phyloP scores from a whole-genome alignment of 2,888 invertebrate species.

The Uropetala carovei region DNA sequence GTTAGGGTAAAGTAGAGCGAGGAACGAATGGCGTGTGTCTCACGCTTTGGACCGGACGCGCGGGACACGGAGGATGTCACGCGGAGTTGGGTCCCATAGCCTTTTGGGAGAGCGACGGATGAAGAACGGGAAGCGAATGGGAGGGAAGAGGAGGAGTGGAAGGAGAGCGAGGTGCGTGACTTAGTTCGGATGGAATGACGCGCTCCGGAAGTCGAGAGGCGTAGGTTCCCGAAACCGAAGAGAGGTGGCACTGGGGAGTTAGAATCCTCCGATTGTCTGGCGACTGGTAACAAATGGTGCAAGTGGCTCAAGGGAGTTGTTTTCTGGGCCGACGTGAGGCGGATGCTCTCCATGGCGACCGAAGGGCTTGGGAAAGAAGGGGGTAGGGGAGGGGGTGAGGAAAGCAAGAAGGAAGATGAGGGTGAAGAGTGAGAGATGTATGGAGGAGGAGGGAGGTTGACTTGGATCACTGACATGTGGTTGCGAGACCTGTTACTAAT shows the following conservation, averaged over 20 bases:
- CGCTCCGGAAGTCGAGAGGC: background rate
- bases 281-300: background rate
- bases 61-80: background rate
- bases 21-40: background rate
- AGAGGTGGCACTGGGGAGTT: background rate
- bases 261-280: background rate
- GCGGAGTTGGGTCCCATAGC: background rate
- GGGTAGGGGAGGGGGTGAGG: background rate
- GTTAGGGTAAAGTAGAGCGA: background rate
- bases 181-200: background rate
- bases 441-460: background rate
- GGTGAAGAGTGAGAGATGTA: background rate
- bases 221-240: background rate
- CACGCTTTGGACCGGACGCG: background rate
- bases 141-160: no score
- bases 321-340: background rate
- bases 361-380: background rate
- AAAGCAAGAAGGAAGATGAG: no score
- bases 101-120: background rate
- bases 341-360: slow-evolving; percentile 1
- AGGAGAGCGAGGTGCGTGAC: background rate
- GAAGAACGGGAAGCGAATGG: no score
- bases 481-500: background rate
- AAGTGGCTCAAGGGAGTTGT: background rate
- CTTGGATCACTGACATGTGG: background rate